Evolutionary conservation across 2,113 vertebrate species (phyloP).

Genomic region (Pterocles gutturalis): DNA sequence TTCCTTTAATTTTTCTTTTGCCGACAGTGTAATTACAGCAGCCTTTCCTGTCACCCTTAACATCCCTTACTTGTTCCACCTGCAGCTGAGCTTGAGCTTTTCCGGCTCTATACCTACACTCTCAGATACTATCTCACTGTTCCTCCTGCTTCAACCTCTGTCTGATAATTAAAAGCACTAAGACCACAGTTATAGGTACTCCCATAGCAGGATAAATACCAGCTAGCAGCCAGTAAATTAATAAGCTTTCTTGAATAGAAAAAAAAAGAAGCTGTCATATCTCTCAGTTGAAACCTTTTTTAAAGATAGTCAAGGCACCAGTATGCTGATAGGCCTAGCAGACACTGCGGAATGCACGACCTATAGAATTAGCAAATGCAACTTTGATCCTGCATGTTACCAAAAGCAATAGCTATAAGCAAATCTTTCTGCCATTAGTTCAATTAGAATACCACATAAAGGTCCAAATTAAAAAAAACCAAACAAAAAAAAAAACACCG

Average conservation of each 20-base stretch:
- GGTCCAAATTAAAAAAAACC: not conserved
- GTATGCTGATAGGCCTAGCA: not conserved
- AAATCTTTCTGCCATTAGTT: not conserved
- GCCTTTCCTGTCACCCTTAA: not conserved
- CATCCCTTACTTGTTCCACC: not conserved
- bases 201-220: not conserved
- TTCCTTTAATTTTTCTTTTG: not conserved
- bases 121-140: too few relatives aligned
- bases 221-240: not conserved
- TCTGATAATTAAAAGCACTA: not conserved
- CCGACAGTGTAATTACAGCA: not conserved
- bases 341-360: not conserved
- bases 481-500: too few relatives aligned
- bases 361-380: not conserved
- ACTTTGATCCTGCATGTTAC: not conserved
- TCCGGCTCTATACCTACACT: not conserved
- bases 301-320: not conserved
- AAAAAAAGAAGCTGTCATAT: too few relatives aligned
- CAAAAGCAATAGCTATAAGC: not conserved
- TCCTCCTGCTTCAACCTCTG: not conserved
- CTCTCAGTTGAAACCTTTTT: not conserved
- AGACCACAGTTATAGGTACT: not conserved
- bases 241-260: not conserved
- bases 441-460: not conserved
- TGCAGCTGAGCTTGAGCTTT: not conserved